phyloP scores from a whole-genome alignment of 2,888 invertebrate genomes.

The Lamellibrachia satsuma region DNA sequence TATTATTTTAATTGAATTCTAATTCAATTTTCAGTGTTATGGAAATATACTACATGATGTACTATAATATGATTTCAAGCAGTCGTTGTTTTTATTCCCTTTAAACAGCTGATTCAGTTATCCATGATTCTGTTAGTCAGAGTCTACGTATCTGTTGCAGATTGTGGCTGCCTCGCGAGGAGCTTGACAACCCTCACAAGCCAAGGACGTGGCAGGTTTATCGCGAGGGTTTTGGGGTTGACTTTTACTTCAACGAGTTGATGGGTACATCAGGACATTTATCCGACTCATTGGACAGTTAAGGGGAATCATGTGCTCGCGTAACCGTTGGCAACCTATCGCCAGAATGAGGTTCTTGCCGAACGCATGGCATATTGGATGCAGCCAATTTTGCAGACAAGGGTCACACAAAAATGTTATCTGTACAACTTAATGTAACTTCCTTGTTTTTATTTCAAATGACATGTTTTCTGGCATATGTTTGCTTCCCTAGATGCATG shows the following conservation, averaged over 20 bases:
- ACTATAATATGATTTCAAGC: no score
- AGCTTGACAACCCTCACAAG: constrained; percentile 69
- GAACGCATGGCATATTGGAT: not conserved
- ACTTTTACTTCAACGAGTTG: constrained; percentile 48
- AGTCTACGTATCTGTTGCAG: constrained; percentile 44
- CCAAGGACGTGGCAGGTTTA: constrained; percentile 65
- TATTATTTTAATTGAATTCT: no score
- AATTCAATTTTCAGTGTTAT: no score
- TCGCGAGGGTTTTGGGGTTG: constrained; percentile 65
- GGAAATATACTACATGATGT: no score
- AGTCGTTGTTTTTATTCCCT: no score
- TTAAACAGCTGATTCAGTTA: not conserved
- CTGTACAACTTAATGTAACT: no score
- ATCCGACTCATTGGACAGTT: not conserved
- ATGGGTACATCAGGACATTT: not conserved
- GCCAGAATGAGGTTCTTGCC: not conserved
- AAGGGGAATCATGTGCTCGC: not conserved
- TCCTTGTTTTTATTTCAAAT: no score
- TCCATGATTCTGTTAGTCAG: not conserved
- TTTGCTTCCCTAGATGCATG: no score
- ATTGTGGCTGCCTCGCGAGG: constrained; percentile 62
- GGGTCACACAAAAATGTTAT: no score
- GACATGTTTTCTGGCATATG: no score
- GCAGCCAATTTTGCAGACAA: not conserved
- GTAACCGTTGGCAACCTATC: not conserved